These are phyloP conservation scores for Maconellicoccus hirsutus DNA, from an alignment of 1,140 invertebrate species.

Conservation along the genomic window DNA sequence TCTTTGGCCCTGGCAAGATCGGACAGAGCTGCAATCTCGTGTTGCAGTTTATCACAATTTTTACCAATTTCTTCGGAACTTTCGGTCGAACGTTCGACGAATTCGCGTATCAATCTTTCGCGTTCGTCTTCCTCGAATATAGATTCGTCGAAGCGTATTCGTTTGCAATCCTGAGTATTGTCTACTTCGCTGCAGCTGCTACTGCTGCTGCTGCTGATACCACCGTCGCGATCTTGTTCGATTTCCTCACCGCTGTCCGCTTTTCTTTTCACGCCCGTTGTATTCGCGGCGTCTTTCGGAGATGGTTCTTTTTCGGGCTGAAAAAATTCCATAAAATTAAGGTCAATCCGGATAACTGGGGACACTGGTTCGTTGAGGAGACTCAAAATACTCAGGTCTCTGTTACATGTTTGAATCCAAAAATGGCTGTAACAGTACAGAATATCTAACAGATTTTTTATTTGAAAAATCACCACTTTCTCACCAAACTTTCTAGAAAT, in stretches of 20 bases:
- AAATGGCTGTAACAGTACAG: no score
- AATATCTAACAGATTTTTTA: no score
- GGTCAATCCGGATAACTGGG: not conserved
- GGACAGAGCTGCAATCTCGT: conserved; percentile 51
- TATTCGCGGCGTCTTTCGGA: not conserved
- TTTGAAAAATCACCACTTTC: no score
- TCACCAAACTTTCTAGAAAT: no score
- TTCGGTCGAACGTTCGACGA: conserved; percentile 43
- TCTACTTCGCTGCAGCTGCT: conserved; percentile 23
- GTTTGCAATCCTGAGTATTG: conserved; percentile 19
- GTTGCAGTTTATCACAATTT: conserved; percentile 43
- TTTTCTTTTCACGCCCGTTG: not conserved
- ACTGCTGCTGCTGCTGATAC: conserved; percentile 13
- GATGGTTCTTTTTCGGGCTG: conserved; percentile 10
- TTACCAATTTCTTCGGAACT: conserved; percentile 45
- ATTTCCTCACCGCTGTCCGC: conserved; percentile 16
- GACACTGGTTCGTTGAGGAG: no score
- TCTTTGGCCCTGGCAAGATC: conserved; percentile 61
- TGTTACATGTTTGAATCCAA: no score
- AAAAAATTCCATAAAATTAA: not conserved
- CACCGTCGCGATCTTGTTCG: conserved; percentile 17
- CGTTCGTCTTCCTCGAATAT: conserved; percentile 34
- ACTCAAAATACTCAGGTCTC: no score
- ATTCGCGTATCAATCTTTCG: conserved; percentile 46
- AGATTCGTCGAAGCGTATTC: conserved; percentile 24